Base-by-base conservation (phyloP, 2,888 invertebrate genomes). In the Ctenicera cuprea region DNA sequence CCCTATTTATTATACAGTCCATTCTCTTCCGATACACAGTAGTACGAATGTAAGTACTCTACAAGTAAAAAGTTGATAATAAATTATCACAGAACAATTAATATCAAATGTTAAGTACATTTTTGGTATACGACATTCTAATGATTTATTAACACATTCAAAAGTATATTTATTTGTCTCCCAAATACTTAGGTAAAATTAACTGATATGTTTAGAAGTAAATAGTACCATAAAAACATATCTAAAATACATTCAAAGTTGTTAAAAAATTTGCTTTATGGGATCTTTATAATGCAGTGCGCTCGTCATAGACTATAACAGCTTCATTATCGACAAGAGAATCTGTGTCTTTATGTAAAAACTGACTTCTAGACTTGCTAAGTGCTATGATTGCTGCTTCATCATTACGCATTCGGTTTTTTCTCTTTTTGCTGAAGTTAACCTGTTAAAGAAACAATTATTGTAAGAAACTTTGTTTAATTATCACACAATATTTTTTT, bases 311-410 rank as follows among this genome's bases (percentile, higher is more conserved):
- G 9, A 95, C 94, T 75, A 95, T 93, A 76, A 94, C 93, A 1
- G 94, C 94, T 87, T 94, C 94, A 74, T 93, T 93, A 85, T 93
- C 92, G 70, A 94, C 91, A 82, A 93, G 89, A 84, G 89, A 88
- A 80, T 91, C 91, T 4, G 90, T 91, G 82, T 91, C 91, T 77
- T 89, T 88, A 80, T 89, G 88, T 76, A 89, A 83, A 81, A 88
- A 89, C 82, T 90, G 89, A 83, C 92, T 92, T 81, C 92, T 90
- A n/a, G 94, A 94, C 86, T 94, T 93, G 85, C 92, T 90, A 77
- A 94, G 89, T 18, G 95, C 95, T 83, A 94, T 94, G 68, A 92
- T 91, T 65, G 94, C 94, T 0, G 94, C 94, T 87, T 94, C 94
- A 84, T 94, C 93, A 85, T 92, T 94, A 78, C 93, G 90, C 94